These are phyloP conservation scores for Cariama cristata DNA, from an alignment of 2,113 vertebrate species.

Conservation along the genomic window DNA sequence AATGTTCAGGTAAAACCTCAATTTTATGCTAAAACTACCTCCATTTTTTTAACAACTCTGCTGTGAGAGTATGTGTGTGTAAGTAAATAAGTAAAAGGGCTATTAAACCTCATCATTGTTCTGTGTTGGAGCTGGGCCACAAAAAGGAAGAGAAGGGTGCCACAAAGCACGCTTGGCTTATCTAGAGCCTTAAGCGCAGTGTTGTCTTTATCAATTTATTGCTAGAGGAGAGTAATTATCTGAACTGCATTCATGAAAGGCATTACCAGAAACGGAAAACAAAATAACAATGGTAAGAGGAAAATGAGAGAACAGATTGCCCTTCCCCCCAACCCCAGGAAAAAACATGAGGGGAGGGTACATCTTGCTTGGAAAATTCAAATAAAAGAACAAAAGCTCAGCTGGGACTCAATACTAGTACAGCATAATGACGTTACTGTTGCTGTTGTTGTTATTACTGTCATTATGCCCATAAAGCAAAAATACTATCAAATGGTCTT, in stretches of 20 bases:
- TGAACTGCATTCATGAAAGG: neutral
- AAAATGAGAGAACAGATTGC: neutral
- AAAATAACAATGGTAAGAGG: neutral
- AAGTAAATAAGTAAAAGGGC: neutral
- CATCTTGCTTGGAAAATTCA: neutral
- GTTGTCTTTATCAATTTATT: neutral
- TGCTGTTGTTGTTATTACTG: neutral
- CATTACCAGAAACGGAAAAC: neutral
- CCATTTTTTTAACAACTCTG: neutral
- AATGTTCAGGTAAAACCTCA: neutral
- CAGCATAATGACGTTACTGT: neutral
- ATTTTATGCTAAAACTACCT: neutral
- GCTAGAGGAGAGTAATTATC: neutral
- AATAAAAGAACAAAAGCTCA: constrained; percentile 1
- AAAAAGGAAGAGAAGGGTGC: neutral
- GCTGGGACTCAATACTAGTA: neutral
- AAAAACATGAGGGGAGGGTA: neutral
- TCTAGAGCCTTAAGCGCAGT: neutral
- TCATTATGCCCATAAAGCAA: neutral
- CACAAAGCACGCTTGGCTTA: neutral
- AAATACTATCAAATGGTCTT: neutral
- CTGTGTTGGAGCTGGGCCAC: neutral
- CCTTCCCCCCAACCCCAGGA: neutral
- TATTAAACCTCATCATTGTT: neutral
- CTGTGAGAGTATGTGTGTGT: neutral